Conservation (phyloP, 2,888 invertebrate species). For the Eristalis arbustorum region DNA sequence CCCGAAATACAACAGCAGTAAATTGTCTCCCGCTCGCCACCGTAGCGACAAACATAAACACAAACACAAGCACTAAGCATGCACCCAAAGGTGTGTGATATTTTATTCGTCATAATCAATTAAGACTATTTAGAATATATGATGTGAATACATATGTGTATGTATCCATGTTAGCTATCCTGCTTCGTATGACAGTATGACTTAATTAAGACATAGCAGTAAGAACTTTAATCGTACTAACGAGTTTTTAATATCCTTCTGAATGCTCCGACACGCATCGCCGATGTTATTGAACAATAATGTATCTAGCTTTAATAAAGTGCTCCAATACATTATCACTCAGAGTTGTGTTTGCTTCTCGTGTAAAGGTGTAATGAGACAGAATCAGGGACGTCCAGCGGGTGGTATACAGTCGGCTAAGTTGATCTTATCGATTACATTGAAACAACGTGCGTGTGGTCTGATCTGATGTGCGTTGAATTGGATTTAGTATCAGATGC, state of each 20-base stretch:
- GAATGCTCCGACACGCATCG: not conserved
- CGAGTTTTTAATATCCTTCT: not conserved
- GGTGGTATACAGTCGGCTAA: no score
- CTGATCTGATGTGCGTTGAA: no score
- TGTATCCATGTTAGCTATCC: not conserved
- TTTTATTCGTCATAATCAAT: not conserved
- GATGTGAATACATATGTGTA: not conserved
- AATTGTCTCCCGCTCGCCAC: constrained; percentile 73
- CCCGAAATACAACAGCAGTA: constrained; percentile 76
- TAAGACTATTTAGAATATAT: not conserved
- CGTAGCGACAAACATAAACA: constrained; percentile 81
- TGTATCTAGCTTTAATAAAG: not conserved
- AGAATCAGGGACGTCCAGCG: not conserved
- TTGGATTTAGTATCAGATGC: no score
- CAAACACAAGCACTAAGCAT: constrained; percentile 80
- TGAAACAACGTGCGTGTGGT: no score
- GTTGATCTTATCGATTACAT: no score
- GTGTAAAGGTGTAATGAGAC: not conserved
- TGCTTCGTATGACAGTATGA: not conserved
- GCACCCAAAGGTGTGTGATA: not conserved
- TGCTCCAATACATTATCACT: not conserved
- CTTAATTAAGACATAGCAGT: not conserved
- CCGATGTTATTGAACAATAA: not conserved
- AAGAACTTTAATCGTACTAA: not conserved
- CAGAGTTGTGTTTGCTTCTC: not conserved